A percentile compares a stretch with the other conserved stretches of the same genome.
Evolutionary conservation across 2,113 vertebrate species (phyloP).

Genomic region (Tauraco erythrolophus): DNA sequence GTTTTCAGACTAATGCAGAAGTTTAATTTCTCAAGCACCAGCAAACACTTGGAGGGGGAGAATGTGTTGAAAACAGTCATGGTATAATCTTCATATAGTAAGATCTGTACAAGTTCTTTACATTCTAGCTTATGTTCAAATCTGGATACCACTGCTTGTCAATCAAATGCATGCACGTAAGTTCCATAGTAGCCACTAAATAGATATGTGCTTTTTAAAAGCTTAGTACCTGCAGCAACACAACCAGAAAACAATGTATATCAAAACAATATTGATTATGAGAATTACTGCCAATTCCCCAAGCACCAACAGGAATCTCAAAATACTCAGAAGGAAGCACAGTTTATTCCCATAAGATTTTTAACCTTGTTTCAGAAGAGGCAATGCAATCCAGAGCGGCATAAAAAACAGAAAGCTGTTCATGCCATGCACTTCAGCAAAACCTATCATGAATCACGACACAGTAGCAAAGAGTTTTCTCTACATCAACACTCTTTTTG

Average conservation of each 20-base stretch:
- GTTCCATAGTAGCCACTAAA: neutral
- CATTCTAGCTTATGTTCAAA: neutral
- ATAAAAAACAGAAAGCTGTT: neutral
- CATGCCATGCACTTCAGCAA: neutral
- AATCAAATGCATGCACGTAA: neutral
- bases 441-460: neutral
- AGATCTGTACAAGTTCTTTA: neutral
- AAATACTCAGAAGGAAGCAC: neutral
- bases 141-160: neutral
- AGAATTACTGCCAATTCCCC: neutral
- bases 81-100: neutral
- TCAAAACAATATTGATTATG: neutral
- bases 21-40: neutral
- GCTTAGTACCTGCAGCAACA: neutral
- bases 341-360: neutral
- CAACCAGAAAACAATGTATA: neutral
- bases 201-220: neutral
- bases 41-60: neutral
- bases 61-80: neutral
- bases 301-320: neutral
- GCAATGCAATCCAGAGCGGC: fast-evolving
- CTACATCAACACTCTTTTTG: neutral
- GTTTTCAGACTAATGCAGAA: neutral
- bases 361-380: neutral
- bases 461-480: neutral